Evolutionary conservation across 1,140 invertebrate species (phyloP), one percentile per base, ranked within the genome.

Genomic region (Sinonovacula constricta): DNA sequence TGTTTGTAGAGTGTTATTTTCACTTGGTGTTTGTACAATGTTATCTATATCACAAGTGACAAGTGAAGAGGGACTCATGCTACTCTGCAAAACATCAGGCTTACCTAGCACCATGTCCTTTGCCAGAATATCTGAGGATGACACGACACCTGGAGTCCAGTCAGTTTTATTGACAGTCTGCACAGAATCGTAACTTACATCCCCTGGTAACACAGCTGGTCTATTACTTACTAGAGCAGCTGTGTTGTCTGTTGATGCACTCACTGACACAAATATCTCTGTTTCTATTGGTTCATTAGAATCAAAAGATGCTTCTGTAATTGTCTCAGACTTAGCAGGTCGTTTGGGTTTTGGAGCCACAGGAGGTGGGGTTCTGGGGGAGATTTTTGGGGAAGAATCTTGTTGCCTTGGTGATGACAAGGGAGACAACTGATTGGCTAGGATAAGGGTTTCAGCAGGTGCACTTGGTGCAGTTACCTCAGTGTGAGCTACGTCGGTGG

Each of bases 331-430:
- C 12, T 63, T 51, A 28, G 33, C 49, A n/a, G 57, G 28, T 53
- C 4, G 31, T 45, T 60, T 75, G 54, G 83, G 83, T 65, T 84
- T 84, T 39, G 81, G 84, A 10, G 82, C 82, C 18, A 86, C 79
- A 22, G 79, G 72, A 34, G 84, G 84, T 45, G 81, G 79, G 18
- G 68, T 63, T 65, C 79, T 83, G 34, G 54, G 7, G 22, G 69
- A 72, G 15, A 49, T 45, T 10, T 36, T n/a, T n/a, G n/a, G 30
- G 26, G 18, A 12, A 26, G 12, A 22, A 4, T 57, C 51, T 51
- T 24, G 34, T 69, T 69, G 56, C 24, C 49, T 33, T 53, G 75
- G 66, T 14, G 59, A 70, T 24, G 15, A 7, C 15, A 63, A 22
- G 28, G 75, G 65, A 18, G 65, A 68, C n/a, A n/a, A n/a, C n/a